Evolutionary conservation across 2,113 vertebrate species (phyloP), one percentile per base, ranked within the genome.

Genomic region (Leptosomus discolor): DNA sequence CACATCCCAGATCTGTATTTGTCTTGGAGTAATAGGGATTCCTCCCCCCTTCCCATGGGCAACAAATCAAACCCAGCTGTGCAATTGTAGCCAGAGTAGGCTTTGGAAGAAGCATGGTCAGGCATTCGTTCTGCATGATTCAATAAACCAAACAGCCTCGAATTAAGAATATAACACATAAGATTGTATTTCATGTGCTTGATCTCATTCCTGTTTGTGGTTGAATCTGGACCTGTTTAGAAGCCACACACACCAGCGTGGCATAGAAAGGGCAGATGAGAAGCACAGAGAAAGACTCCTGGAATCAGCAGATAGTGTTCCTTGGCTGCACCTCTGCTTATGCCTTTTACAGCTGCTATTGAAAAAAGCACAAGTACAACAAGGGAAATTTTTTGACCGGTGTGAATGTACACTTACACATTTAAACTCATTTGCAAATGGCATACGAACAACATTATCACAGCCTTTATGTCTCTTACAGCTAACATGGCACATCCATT

Each of bases 1-100:
- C 87, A 96, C 81, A 96, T 91, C 95, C 89, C 94, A 94, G 91
- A 86, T 79, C 93, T 88, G 74, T 97, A 92, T 97, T 96, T 96
- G 89, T 95, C 84, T 97, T 97, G 96, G 91, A 97, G 95, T 79
- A 96, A 39, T 0, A 76, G 89, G 91, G 91, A 91, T 91, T 94
- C 92, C 84, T 95, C 79, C 94, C 90, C 90, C 78, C 34, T 89
- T 94, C 84, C 89, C 78, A 37, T 53, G 86, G 88, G 95, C 91
- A 95, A 94, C 91, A 97, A 97, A 96, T 94, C 86, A 95, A 95
- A 96, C 73, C 89, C 95, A 97, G 94, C 92, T 97, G 97, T 92
- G 95, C 75, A 57, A 16, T 6, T 63, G 82, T 27, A 95, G 96
- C 92, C 90, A 90, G 93, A 65, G 48, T 0, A 91, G 94, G 84